A percentile compares a stretch with the other conserved stretches of the same genome.
phyloP scores from a whole-genome alignment of 92 coral and sea anemone species.

The Zoanthus gigantus region DNA sequence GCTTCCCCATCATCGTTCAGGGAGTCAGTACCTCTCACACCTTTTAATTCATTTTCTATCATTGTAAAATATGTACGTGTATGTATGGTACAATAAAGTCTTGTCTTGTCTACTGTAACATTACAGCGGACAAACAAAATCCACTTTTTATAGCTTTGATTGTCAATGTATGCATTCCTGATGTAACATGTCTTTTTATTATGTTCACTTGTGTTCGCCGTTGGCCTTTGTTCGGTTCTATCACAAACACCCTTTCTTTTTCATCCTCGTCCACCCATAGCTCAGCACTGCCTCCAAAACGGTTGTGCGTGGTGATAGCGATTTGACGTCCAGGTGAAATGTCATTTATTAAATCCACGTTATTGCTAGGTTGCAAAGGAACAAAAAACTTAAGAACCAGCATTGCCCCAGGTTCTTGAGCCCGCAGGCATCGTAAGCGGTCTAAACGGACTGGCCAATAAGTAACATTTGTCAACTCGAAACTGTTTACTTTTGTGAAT shows the following conservation, averaged over 20 bases:
- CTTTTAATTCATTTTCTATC: too few relatives aligned
- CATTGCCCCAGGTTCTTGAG: slow-evolving; percentile 78
- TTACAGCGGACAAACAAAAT: slow-evolving; percentile 92
- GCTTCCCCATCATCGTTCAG: too few relatives aligned
- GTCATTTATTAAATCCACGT: slow-evolving; percentile 20
- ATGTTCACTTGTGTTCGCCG: slow-evolving; percentile 80
- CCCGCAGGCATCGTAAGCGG: slow-evolving; percentile 86
- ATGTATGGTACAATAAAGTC: too few relatives aligned
- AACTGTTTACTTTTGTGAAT: slow-evolving; percentile 80
- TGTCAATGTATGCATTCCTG: slow-evolving; percentile 84
- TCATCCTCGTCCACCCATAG: slow-evolving; percentile 81
- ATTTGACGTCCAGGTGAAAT: slow-evolving; percentile 62
- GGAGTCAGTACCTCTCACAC: too few relatives aligned
- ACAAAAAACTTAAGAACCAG: slow-evolving; percentile 76
- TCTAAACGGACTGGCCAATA: slow-evolving; percentile 96
- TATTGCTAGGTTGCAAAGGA: slow-evolving; percentile 52
- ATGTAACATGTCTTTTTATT: slow-evolving; percentile 62
- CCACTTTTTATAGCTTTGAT: slow-evolving; percentile 75
- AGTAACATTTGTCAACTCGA: slow-evolving; percentile 82
- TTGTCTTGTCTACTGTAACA: slow-evolving; percentile 59
- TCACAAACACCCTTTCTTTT: slow-evolving; percentile 48
- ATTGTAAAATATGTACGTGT: too few relatives aligned
- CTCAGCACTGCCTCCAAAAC: slow-evolving; percentile 86
- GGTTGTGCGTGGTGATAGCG: slow-evolving; percentile 85
- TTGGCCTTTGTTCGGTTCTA: slow-evolving; percentile 68